Conservation (phyloP, 2,113 vertebrate species). For the Pituophis catenifer region DNA sequence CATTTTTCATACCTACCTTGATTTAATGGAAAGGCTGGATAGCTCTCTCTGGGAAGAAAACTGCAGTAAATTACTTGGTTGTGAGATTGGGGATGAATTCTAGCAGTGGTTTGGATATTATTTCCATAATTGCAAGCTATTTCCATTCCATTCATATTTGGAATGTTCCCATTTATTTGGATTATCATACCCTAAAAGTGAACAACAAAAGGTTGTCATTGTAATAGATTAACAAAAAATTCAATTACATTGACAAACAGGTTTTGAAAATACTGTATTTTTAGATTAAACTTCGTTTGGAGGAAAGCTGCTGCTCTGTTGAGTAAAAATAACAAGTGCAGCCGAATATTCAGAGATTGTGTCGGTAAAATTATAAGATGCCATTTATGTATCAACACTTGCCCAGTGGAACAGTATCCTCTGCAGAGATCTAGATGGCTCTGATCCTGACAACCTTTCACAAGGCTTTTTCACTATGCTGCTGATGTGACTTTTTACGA, state of each 20-base stretch:
- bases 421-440: neutral
- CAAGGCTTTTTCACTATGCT: neutral
- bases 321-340: neutral
- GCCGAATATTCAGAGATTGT: neutral
- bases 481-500: neutral
- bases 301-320: neutral
- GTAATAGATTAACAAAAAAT: conserved; percentile 4
- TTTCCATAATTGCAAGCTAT: conserved; percentile 89
- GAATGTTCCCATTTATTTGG: conserved; percentile 89
- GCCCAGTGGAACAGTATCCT: neutral
- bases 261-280: neutral
- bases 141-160: conserved; percentile 81
- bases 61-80: conserved; percentile 89
- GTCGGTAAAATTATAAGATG: neutral
- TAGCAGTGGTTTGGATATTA: conserved; percentile 75
- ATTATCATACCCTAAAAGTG: conserved; percentile 80
- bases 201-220: conserved; percentile 25
- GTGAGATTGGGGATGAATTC: conserved; percentile 74
- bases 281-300: neutral
- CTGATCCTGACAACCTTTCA: neutral
- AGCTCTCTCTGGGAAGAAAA: conserved; percentile 77
- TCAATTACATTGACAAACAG: neutral
- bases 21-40: conserved; percentile 72
- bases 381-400: neutral
- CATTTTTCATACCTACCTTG: conserved; percentile 69